Evolutionary conservation across 1,140 invertebrate species (phyloP).

Genomic region (Aphelinus atriplicis): DNA sequence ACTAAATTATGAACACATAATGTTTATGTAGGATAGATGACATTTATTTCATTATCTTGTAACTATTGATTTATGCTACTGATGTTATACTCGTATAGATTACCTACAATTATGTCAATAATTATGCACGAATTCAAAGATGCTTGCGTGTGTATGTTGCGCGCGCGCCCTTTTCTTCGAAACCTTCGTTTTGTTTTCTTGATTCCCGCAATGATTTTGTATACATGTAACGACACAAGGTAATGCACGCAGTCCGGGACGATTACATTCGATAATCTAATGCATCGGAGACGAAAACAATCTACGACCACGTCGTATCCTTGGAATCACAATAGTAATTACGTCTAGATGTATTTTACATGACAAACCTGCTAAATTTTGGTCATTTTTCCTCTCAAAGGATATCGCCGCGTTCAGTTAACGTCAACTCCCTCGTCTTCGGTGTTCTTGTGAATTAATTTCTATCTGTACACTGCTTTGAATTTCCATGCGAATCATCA

Average conservation of each 20-base stretch:
- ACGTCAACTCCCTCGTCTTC: too few relatives aligned
- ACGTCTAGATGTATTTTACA: too few relatives aligned
- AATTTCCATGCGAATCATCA: conserved; percentile 7
- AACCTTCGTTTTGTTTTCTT: conserved; percentile 25
- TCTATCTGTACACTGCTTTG: neutral
- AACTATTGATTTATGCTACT: conserved; percentile 63
- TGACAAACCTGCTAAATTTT: too few relatives aligned
- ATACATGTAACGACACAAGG: conserved; percentile 30
- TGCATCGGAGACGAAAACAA: neutral
- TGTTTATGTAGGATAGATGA: conserved; percentile 59
- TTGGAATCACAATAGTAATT: neutral
- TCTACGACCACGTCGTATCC: neutral
- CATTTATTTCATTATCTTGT: conserved; percentile 65
- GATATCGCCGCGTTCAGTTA: too few relatives aligned
- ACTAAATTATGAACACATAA: conserved; percentile 12
- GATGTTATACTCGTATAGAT: conserved; percentile 62
- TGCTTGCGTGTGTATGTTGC: conserved; percentile 53
- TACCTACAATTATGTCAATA: conserved; percentile 67
- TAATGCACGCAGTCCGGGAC: conserved; percentile 11
- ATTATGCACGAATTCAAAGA: conserved; percentile 65
- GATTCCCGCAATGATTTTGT: conserved; percentile 46
- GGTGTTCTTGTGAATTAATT: neutral
- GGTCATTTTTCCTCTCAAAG: too few relatives aligned
- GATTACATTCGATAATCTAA: neutral
- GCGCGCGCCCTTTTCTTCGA: conserved; percentile 47